Percentiles rank a stretch among this genome's conserved stretches.
phyloP scores from a whole-genome alignment of 2,888 invertebrate species.

The Drosophila merina region DNA sequence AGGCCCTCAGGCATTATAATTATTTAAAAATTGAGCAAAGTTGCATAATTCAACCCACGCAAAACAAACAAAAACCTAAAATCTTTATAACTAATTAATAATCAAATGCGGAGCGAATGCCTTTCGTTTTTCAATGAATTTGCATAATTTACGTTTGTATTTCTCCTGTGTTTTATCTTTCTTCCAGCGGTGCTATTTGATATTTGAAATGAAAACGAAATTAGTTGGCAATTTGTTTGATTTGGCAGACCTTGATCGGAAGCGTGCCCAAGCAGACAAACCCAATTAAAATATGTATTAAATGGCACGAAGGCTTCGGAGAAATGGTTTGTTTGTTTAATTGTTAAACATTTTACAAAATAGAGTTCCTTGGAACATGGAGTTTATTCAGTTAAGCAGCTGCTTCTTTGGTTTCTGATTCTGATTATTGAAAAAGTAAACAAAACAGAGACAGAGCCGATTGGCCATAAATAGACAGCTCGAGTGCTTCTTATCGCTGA shows the following conservation, averaged over 20 bases:
- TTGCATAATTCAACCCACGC: conserved; percentile 32
- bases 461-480: conserved; percentile 49
- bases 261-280: conserved; percentile 20
- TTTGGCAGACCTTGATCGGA: conserved; percentile 11
- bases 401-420: conserved; percentile 1
- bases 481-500: conserved; percentile 44
- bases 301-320: conserved; percentile 4
- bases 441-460: conserved; percentile 18
- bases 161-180: conserved; percentile 1
- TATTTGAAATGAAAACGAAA: conserved; percentile 44
- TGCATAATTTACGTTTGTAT: conserved; percentile 61
- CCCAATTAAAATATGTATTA: conserved; percentile 29
- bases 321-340: conserved; percentile 10
- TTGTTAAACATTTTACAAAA: not conserved
- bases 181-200: too few species aligned
- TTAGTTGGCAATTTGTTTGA: conserved; percentile 36
- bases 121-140: conserved; percentile 76
- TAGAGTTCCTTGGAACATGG: too few species aligned
- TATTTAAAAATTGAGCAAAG: conserved; percentile 4
- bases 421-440: conserved; percentile 13
- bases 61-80: conserved; percentile 2
- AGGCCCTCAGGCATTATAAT: conserved; percentile 12
- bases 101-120: conserved; percentile 51
- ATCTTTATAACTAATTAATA: conserved; percentile 46
- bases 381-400: too few species aligned